phyloP scores from a whole-genome alignment of 2,888 invertebrate genomes.

The Eupithecia inturbata region DNA sequence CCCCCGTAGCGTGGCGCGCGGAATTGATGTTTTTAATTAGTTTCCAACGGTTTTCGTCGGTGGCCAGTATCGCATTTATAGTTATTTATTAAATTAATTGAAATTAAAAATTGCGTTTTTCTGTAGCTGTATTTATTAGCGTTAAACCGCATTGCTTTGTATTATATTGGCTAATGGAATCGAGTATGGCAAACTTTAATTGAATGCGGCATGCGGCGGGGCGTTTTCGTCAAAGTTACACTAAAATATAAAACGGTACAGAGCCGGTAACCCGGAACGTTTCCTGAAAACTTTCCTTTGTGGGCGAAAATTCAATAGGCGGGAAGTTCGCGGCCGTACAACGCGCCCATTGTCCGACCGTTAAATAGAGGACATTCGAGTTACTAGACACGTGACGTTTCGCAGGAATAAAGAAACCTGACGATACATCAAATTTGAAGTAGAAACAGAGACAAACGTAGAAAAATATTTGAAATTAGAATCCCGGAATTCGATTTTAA shows the following conservation, averaged over 20 bases:
- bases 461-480: background rate
- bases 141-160: conserved; percentile 32
- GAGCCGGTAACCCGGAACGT: conserved; percentile 70
- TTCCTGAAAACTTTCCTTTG: conserved; percentile 80
- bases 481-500: background rate
- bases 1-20: conserved; percentile 72
- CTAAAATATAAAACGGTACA: conserved; percentile 68
- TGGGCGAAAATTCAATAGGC: conserved; percentile 77
- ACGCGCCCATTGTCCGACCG: conserved; percentile 62
- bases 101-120: conserved; percentile 40
- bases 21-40: conserved; percentile 85
- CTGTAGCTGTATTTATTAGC: conserved; percentile 34
- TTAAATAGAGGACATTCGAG: conserved; percentile 56
- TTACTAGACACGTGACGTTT: background rate
- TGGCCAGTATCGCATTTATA: conserved; percentile 71
- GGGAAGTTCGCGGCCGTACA: conserved; percentile 65
- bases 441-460: conserved; percentile 10
- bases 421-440: background rate
- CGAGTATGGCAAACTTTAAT: conserved; percentile 59
- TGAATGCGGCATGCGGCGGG: conserved; percentile 59
- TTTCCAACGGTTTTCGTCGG: conserved; percentile 80
- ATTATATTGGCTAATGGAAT: conserved; percentile 37
- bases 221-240: conserved; percentile 71
- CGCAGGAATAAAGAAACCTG: background rate
- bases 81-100: conserved; percentile 64